Conservation (phyloP, 2,113 vertebrate genomes). For the Heterochromis multidens region DNA sequence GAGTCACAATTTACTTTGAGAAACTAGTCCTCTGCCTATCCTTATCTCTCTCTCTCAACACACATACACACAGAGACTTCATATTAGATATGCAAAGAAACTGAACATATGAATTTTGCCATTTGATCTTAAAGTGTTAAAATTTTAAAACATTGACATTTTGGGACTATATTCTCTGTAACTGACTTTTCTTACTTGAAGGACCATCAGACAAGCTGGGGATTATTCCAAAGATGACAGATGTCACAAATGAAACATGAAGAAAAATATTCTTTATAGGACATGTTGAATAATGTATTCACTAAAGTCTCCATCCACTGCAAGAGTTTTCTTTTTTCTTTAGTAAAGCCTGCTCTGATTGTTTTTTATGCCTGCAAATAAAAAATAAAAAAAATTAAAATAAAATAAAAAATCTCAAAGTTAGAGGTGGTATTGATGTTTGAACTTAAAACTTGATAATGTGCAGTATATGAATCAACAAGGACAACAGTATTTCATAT, state of each 20-base stretch:
- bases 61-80: not conserved
- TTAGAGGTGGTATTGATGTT: not conserved
- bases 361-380: not conserved
- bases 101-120: conserved; percentile 55
- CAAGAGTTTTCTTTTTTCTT: not conserved
- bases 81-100: conserved; percentile 45
- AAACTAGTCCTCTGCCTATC: not conserved
- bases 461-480: not conserved
- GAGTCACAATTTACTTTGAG: not conserved
- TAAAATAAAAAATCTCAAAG: not conserved
- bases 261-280: conserved; percentile 41
- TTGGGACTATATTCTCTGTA: conserved; percentile 50
- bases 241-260: conserved; percentile 57
- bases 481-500: not conserved
- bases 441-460: not conserved
- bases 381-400: too few relatives aligned
- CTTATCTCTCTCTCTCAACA: not conserved
- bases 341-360: not conserved
- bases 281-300: conserved; percentile 49
- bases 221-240: conserved; percentile 43
- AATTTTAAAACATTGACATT: conserved; percentile 43
- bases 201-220: conserved; percentile 29
- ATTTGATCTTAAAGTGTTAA: conserved; percentile 55
- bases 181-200: conserved; percentile 51
- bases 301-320: not conserved